Percentiles rank a stretch among this genome's conserved stretches.
Evolutionary conservation across 2,797 vertebrate species (phyloP).

Genomic region (Hephaestus fuliginosus): DNA sequence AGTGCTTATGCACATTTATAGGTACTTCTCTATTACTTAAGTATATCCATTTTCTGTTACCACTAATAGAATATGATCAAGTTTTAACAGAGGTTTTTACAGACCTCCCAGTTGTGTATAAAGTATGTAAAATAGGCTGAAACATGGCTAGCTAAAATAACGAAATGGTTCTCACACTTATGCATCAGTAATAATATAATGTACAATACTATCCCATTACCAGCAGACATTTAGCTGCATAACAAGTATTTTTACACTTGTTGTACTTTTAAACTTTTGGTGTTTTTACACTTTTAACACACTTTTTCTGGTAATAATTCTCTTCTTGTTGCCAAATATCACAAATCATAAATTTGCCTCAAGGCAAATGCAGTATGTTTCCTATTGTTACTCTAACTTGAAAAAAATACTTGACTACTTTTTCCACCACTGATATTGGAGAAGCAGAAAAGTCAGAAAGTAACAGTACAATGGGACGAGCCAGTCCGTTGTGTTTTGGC

Average conservation of each 20-base stretch:
- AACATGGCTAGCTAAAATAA: not conserved
- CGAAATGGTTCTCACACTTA: not conserved
- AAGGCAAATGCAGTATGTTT: conserved; percentile 1
- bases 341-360: too few relatives aligned
- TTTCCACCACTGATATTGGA: not conserved
- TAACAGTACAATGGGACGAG: not conserved
- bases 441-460: not conserved
- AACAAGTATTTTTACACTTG: not conserved
- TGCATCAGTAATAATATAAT: not conserved
- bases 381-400: not conserved
- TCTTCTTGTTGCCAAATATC: too few relatives aligned
- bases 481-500: not conserved
- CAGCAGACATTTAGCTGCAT: not conserved
- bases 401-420: not conserved
- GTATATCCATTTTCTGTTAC: not conserved
- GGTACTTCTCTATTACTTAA: not conserved
- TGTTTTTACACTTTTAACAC: not conserved
- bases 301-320: not conserved
- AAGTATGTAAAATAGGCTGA: not conserved
- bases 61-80: not conserved
- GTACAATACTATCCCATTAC: not conserved
- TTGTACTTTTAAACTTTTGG: not conserved
- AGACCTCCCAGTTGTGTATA: not conserved
- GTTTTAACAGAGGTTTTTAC: not conserved
- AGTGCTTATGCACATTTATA: not conserved